Evolutionary conservation across 2,113 vertebrate genomes (phyloP), one percentile per base, ranked within the genome.

Genomic region (Hymenochirus boettgeri): DNA sequence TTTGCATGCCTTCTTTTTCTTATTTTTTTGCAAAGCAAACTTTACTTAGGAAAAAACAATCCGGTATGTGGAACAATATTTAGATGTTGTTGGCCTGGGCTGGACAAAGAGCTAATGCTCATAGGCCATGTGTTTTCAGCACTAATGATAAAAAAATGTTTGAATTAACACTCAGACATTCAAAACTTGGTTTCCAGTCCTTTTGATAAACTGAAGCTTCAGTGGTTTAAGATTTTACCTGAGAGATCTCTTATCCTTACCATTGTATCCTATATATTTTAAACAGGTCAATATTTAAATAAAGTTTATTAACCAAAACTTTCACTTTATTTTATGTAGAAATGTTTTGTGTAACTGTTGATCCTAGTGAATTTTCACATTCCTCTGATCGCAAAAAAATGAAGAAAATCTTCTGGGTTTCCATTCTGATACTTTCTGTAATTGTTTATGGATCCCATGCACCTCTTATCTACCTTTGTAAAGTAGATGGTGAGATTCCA

Each of bases 401-500:
- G 19, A 63, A 9, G 47, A 73, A 61, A 61, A 73, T 77, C 12
- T 72, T 79, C 13, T 96, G 96, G 95, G 83, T 54, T 0, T 70
- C 86, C 63, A 86, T 95, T 76, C 74, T 96, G 19, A 54, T 86
- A 5, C 57, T 92, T 0, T 92, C 94, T 7, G 85, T 95, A 35
- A 54, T 84, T 46, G 88, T 93, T 69, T 97, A 96, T 0, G 93
- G 93, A 57, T 94, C 95, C 33, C 94, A 97, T 1, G 92, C 94
- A 0, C 95, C 94, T 0, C 86, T 97, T 27, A 87, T 99, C 47
- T 79, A 86, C 1, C 78, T 91, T 26, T 92, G 91, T 73, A 92
- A 91, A 65, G 86, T 90, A 9, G 79, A 89, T 0, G 91, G 89
- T n/a, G 74, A 1, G 1, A 83, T 96, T 55, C 91, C 94, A 42